Percentiles rank a stretch among this genome's conserved stretches.
phyloP scores from a whole-genome alignment of 2,113 vertebrate genomes.

The Gallinago undulata region DNA sequence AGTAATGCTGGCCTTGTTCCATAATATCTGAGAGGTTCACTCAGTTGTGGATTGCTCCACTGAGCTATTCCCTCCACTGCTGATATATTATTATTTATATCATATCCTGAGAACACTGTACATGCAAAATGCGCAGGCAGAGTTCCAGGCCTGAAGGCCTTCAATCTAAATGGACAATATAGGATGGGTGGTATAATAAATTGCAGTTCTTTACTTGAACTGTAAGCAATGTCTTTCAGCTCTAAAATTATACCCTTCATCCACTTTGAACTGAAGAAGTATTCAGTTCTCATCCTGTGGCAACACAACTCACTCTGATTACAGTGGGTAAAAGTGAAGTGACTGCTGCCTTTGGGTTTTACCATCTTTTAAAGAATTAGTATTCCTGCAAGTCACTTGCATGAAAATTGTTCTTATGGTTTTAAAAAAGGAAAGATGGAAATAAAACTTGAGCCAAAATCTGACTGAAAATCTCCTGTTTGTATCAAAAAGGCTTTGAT shows the following conservation, averaged over 20 bases:
- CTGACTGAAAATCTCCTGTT: background rate
- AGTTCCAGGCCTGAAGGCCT: constrained; percentile 35
- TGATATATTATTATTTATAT: constrained; percentile 28
- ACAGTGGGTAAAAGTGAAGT: background rate
- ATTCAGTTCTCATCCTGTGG: background rate
- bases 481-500: background rate
- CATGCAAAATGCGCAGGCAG: background rate
- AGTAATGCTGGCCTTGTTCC: constrained; percentile 41
- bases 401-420: background rate
- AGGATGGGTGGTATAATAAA: background rate
- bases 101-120: constrained; percentile 3
- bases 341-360: background rate
- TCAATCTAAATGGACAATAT: background rate
- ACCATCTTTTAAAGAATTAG: background rate
- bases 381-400: background rate
- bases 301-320: background rate
- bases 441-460: background rate
- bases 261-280: constrained; percentile 3
- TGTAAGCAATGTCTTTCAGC: background rate
- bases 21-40: constrained; percentile 18
- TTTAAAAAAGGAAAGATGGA: background rate
- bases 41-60: constrained; percentile 35
- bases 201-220: background rate
- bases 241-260: background rate
- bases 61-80: constrained; percentile 13